Conservation (phyloP, 2,113 vertebrate genomes). For the Pterocles gutturalis region DNA sequence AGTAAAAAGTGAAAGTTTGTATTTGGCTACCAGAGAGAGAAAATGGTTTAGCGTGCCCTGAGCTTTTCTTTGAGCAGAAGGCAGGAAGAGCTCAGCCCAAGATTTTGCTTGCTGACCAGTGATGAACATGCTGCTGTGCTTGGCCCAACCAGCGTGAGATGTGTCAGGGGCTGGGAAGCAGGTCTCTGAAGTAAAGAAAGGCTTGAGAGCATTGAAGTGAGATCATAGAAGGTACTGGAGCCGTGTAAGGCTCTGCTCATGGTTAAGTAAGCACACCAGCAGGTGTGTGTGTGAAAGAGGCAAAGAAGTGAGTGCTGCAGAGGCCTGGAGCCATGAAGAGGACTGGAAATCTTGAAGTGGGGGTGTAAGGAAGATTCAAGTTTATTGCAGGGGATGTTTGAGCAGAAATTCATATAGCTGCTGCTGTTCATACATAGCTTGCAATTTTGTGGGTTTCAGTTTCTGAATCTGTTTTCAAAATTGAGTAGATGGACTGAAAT, state of each 20-base stretch:
- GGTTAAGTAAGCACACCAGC: not conserved
- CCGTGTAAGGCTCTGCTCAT: accelerated
- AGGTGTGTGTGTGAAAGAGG: not conserved
- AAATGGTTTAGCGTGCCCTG: too few species aligned
- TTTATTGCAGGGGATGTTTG: not conserved
- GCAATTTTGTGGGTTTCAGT: not conserved
- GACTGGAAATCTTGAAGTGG: not conserved
- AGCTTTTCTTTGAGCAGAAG: not conserved
- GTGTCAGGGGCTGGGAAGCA: not conserved
- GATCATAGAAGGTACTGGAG: not conserved
- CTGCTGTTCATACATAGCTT: not conserved
- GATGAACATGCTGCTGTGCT: not conserved
- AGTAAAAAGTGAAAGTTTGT: not conserved
- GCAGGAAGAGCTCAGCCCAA: not conserved
- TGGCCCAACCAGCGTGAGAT: not conserved
- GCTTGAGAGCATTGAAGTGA: not conserved
- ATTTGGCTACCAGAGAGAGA: not conserved
- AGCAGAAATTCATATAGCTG: not conserved
- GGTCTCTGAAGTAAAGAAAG: not conserved
- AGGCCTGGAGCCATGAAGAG: not conserved
- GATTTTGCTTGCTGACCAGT: not conserved
- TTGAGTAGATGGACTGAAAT: not conserved
- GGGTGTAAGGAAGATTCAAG: not conserved
- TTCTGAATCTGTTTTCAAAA: not conserved
- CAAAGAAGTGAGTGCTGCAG: not conserved